Base-by-base conservation (phyloP, 1,140 invertebrate genomes). In the Drosophila nasuta region DNA sequence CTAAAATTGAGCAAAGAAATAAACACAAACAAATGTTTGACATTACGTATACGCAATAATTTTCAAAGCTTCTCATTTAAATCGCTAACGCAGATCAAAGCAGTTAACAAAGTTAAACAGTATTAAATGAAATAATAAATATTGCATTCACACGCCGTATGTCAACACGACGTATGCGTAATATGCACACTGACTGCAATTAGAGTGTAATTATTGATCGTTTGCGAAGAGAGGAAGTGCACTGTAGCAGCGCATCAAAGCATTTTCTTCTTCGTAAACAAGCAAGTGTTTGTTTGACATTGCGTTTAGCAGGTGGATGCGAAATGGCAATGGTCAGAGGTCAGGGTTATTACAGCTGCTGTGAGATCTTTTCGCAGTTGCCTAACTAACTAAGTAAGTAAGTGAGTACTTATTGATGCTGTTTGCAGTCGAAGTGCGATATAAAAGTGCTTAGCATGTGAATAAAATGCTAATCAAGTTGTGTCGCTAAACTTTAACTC, bases 391-490 rank as follows among this genome's bases (percentile, higher is more conserved):
- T 20, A 28, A 15, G n/a, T n/a, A 56, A 38, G n/a, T 20, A n/a
- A 15, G n/a, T n/a, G 20, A 17, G 13, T 38, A 38, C 33, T 38
- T 15, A 56, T 35, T 56, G 56, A n/a, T 28, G 33, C 35, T 20
- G 17, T 43, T 58, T 15, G 20, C 38, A 60, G 20, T 45, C 17
- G 2, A 68, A 59, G 43, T 49, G 65, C 52, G 51, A 43, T 45
- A 46, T 46, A 38, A 56, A 56, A 70, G 59, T 64, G 62, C 67
- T 69, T 62, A 15, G 25, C 35, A 62, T 43, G 56, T 58, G 35
- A 25, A 58, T 58, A 43, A 45, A 60, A 60, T 72, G 60, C 62
- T 64, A 64, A 65, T 48, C 60, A 65, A 43, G 41, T n/a, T 17
- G 5, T n/a, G 13, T 57, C 41, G 15, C 10, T n/a, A 41, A 35